A percentile compares a stretch with the other conserved stretches of the same genome.
Evolutionary conservation across 1,140 invertebrate species (phyloP).

Genomic region (Drosophila dunni): DNA sequence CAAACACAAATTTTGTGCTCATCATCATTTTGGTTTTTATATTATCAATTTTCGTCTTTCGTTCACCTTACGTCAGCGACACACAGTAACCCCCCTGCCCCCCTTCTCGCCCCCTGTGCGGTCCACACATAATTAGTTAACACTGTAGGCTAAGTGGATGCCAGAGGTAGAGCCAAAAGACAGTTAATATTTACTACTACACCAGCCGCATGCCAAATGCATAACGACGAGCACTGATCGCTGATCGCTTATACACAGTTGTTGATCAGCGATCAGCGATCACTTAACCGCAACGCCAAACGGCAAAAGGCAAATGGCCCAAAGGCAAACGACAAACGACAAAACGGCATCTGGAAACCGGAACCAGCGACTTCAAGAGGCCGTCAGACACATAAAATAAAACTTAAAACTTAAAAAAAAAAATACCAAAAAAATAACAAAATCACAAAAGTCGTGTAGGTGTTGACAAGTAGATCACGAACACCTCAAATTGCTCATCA

Average conservation of each 20-base stretch:
- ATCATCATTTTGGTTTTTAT: conserved; percentile 35
- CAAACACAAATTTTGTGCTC: conserved; percentile 32
- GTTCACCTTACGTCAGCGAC: conserved; percentile 41
- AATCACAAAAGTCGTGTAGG: conserved; percentile 61
- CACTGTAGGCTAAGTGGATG: conserved; percentile 31
- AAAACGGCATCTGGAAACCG: conserved; percentile 43
- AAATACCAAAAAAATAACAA: conserved; percentile 17
- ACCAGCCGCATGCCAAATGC: conserved; percentile 47
- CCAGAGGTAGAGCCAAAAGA: background rate
- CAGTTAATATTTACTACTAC: conserved; percentile 1
- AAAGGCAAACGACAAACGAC: conserved; percentile 11
- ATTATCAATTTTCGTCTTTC: conserved; percentile 24
- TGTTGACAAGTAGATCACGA: conserved; percentile 81
- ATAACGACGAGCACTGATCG: conserved; percentile 33
- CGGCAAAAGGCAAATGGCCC: conserved; percentile 10
- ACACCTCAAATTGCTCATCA: conserved; percentile 54
- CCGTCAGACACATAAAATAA: background rate
- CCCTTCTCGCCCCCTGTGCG: background rate
- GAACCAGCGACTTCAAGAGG: conserved; percentile 36
- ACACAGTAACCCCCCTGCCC: conserved; percentile 8
- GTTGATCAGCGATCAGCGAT: conserved; percentile 15
- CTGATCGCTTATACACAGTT: background rate
- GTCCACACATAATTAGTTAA: conserved; percentile 44
- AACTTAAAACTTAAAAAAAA: conserved; percentile 10
- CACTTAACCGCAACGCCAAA: conserved; percentile 45